These are phyloP conservation scores for Eleginops maclovinus DNA, from an alignment of 2,113 vertebrate species.

Conservation along the genomic window DNA sequence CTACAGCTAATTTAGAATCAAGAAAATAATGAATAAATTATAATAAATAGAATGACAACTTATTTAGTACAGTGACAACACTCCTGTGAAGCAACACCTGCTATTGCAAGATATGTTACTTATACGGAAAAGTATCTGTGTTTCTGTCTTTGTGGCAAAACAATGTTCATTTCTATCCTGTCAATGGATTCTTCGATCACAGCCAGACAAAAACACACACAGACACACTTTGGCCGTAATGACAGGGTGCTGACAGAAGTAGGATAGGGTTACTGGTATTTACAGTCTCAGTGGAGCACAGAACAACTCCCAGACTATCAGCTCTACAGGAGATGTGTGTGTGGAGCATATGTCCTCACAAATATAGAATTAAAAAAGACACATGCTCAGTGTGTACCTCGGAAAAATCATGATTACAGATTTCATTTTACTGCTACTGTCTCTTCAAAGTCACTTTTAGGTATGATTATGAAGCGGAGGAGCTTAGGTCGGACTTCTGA, in stretches of 20 bases:
- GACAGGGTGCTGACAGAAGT: constrained; percentile 37
- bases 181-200: neutral
- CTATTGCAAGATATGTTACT: no score
- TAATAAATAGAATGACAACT: no score
- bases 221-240: constrained; percentile 1
- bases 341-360: neutral
- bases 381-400: no score
- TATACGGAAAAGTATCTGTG: neutral
- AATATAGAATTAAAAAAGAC: neutral
- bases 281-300: constrained; percentile 10
- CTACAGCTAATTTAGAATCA: no score
- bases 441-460: neutral
- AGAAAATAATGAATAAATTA: no score
- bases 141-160: neutral
- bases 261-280: constrained; percentile 41
- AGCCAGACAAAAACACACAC: constrained; percentile 15
- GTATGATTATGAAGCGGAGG: neutral
- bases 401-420: neutral
- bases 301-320: constrained; percentile 17
- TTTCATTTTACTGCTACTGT: neutral
- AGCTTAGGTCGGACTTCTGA: neutral
- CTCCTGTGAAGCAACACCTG: neutral
- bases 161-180: neutral
- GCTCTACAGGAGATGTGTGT: neutral
- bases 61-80: neutral